phyloP scores from a whole-genome alignment of 2,113 vertebrate species.

The Promerops cafer region DNA sequence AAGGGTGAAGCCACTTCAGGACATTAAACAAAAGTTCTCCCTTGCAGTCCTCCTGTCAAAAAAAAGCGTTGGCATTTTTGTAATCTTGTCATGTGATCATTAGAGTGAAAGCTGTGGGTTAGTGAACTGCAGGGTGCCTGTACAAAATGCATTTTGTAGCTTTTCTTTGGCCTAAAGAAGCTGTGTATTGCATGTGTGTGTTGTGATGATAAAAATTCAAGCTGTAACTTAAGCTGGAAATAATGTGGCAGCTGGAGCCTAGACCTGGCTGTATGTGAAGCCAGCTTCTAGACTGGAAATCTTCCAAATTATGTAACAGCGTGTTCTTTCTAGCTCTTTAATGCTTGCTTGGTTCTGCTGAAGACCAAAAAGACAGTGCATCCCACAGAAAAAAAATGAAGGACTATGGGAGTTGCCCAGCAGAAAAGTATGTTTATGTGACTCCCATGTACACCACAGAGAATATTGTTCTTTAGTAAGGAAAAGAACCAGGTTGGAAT shows the following conservation, averaged over 20 bases:
- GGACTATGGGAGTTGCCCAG: background rate
- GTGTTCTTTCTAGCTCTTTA: background rate
- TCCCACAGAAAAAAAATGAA: background rate
- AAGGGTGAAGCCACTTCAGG: background rate
- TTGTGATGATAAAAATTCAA: background rate
- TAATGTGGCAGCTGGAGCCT: background rate
- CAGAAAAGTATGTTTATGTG: background rate
- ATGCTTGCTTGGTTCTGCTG: background rate
- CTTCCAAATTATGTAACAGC: background rate
- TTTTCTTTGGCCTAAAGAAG: background rate
- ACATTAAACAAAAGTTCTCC: background rate
- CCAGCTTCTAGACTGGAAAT: background rate
- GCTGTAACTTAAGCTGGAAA: background rate
- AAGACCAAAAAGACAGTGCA: background rate
- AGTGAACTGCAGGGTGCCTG: background rate
- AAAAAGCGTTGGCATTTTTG: background rate
- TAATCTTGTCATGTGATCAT: background rate
- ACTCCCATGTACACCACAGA: background rate
- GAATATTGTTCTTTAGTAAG: background rate
- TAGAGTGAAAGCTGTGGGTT: background rate
- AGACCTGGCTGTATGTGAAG: background rate
- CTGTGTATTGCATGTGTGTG: background rate
- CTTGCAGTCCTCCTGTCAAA: background rate
- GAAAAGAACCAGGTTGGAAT: background rate
- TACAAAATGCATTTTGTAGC: background rate